Evolutionary conservation across 2,797 vertebrate genomes (phyloP).

Genomic region (Gallinago stenura): DNA sequence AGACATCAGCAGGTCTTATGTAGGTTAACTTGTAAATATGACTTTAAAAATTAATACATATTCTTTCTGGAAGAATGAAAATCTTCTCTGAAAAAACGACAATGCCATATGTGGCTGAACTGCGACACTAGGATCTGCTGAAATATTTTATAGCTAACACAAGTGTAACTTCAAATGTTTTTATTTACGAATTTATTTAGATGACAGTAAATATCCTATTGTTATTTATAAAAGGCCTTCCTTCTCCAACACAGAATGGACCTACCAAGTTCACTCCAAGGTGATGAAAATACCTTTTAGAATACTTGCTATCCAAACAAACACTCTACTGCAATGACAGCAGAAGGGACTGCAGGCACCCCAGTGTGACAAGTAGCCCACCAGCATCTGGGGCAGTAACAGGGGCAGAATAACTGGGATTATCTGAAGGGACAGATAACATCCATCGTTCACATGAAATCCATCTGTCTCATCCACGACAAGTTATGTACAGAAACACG

Average conservation of each 20-base stretch:
- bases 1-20: not conserved
- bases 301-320: not conserved
- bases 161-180: not conserved
- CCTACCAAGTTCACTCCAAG: not conserved
- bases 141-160: not conserved
- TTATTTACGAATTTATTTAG: not conserved
- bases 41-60: slow-evolving; percentile 10
- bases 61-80: slow-evolving; percentile 1
- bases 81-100: not conserved
- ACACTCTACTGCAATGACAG: not conserved
- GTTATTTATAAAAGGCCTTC: not conserved
- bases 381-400: not conserved
- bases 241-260: not conserved
- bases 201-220: not conserved
- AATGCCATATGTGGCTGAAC: not conserved
- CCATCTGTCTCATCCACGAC: not conserved
- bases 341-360: not conserved
- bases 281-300: not conserved
- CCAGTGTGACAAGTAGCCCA: not conserved
- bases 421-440: not conserved
- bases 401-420: not conserved
- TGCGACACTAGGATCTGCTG: not conserved
- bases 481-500: not conserved
- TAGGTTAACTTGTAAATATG: slow-evolving; percentile 11
- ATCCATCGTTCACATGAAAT: not conserved